Evolutionary conservation across 64 coral and sea anemone genomes (phyloP).

Genomic region (Catalaphyllia jardinei): DNA sequence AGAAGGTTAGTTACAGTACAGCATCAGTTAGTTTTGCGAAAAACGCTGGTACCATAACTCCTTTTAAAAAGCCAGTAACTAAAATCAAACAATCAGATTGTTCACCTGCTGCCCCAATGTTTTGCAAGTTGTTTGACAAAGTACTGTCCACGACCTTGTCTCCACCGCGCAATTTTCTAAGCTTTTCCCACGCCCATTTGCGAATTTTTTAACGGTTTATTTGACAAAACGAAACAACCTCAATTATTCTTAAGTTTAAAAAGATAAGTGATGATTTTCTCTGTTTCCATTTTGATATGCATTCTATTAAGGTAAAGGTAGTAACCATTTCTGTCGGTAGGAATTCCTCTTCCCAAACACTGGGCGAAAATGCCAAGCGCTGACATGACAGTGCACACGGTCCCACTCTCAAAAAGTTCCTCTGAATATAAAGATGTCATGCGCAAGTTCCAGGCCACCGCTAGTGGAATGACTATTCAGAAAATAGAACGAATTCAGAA

Average conservation of each 20-base stretch:
- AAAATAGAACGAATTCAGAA: conserved; percentile 59
- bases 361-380: neutral
- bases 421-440: neutral
- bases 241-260: no score
- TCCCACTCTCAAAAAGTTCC: neutral
- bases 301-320: neutral
- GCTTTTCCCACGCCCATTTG: no score
- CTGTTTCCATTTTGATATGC: neutral
- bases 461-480: neutral
- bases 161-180: no score
- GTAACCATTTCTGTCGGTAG: neutral
- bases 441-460: neutral
- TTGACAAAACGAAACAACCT: no score
- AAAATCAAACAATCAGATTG: neutral
- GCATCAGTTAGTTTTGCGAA: neutral
- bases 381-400: neutral
- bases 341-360: conserved; percentile 3
- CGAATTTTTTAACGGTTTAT: no score
- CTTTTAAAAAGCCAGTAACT: neutral
- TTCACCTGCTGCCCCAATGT: no score
- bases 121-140: no score
- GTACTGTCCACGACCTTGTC: no score
- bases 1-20: neutral
- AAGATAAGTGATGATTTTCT: neutral
- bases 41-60: neutral